Conservation (phyloP, 2,797 vertebrate species). For the Hippocampus kuda region DNA sequence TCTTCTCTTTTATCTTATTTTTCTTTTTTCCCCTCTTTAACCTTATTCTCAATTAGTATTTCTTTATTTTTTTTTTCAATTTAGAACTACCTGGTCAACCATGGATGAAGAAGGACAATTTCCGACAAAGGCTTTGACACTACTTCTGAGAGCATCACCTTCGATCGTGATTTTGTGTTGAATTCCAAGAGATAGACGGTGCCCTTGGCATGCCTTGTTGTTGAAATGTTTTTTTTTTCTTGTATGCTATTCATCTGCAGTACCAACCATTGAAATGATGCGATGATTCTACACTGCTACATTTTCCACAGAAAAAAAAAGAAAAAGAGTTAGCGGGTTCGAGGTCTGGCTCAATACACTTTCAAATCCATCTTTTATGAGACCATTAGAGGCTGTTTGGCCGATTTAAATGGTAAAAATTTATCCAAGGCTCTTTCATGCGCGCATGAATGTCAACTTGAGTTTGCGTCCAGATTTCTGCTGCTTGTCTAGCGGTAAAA, state of each 20-base stretch:
- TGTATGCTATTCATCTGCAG: constrained; percentile 31
- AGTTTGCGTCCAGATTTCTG: constrained; percentile 23
- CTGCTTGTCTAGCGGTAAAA: constrained; percentile 18
- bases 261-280: constrained; percentile 15
- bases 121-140: constrained; percentile 16
- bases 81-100: constrained; percentile 59
- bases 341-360: constrained; percentile 15
- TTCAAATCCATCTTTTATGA: constrained; percentile 21
- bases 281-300: constrained; percentile 30
- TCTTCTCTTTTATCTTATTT: neutral
- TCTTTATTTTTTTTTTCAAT: constrained; percentile 4
- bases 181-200: constrained; percentile 33
- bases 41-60: neutral
- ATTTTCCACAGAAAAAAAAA: neutral
- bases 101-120: constrained; percentile 45
- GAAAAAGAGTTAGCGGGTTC: neutral
- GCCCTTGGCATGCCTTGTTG: constrained; percentile 43
- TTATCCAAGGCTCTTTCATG: constrained; percentile 23
- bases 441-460: constrained; percentile 20
- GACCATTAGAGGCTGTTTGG: constrained; percentile 14
- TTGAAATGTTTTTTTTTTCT: constrained; percentile 12
- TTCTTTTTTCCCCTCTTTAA: neutral
- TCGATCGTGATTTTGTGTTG: constrained; percentile 13
- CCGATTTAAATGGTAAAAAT: constrained; percentile 15
- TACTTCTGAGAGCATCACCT: constrained; percentile 21